Conservation (phyloP, 2,113 vertebrate species). For the Nipponia nippon region DNA sequence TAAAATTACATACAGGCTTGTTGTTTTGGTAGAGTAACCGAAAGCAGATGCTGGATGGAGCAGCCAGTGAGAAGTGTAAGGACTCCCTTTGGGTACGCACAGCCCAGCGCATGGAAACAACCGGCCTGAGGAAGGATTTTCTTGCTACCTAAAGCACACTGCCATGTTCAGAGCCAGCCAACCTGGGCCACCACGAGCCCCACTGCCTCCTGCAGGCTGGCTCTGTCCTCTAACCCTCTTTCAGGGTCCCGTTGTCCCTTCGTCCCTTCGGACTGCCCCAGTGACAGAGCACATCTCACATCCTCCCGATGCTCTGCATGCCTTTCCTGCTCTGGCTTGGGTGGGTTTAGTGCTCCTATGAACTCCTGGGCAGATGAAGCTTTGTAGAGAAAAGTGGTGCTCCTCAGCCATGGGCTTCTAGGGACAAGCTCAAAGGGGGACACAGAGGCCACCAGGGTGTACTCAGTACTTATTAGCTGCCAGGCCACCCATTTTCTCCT, state of each 20-base stretch:
- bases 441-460: neutral
- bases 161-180: neutral
- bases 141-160: neutral
- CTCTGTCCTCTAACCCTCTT: neutral
- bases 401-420: neutral
- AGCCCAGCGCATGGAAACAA: neutral
- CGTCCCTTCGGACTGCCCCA: accelerated
- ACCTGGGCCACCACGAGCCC: neutral
- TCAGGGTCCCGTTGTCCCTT: neutral
- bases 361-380: neutral
- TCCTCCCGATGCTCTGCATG: neutral
- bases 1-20: neutral
- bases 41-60: slow-evolving; percentile 61
- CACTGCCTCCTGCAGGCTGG: neutral
- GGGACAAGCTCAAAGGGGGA: neutral
- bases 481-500: neutral
- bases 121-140: neutral
- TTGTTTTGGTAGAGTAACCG: slow-evolving; percentile 23
- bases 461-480: neutral
- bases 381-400: neutral
- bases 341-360: neutral
- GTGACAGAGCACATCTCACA: neutral
- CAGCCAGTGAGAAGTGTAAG: neutral
- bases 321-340: neutral
- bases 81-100: neutral